phyloP scores from a whole-genome alignment of 1,140 invertebrate genomes.

The Atta texana region DNA sequence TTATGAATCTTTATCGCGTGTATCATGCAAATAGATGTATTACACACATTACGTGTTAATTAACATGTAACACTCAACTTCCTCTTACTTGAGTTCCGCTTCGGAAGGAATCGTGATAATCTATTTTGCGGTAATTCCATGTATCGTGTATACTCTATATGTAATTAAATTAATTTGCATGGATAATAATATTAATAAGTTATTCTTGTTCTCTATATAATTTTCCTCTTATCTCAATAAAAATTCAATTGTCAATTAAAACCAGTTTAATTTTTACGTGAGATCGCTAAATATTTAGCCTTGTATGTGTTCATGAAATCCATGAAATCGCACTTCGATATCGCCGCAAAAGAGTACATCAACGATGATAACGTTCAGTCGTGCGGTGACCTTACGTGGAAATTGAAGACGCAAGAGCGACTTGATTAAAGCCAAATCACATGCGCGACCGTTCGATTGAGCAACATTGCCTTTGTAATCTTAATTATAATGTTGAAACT shows the following conservation, averaged over 20 bases:
- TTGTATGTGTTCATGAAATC: not conserved
- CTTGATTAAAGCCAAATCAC: slow-evolving; percentile 9
- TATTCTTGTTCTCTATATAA: not conserved
- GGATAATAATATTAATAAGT: not conserved
- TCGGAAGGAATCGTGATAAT: slow-evolving; percentile 24
- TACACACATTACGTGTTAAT: slow-evolving; percentile 25
- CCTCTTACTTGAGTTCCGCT: not conserved
- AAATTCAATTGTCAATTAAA: not conserved
- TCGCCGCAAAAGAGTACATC: not conserved
- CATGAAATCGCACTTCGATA: not conserved
- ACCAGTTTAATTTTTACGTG: not conserved
- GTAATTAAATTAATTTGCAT: slow-evolving; percentile 16
- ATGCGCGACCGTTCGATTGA: slow-evolving; percentile 8
- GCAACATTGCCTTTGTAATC: slow-evolving; percentile 8
- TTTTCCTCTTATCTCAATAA: not conserved
- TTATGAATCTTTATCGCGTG: slow-evolving; percentile 39
- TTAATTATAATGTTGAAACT: not conserved
- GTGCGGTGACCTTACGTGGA: slow-evolving; percentile 31
- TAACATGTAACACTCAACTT: slow-evolving; percentile 44
- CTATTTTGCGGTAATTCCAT: not conserved
- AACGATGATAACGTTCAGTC: slow-evolving; percentile 15
- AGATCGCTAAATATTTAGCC: not conserved
- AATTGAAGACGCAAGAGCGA: slow-evolving; percentile 12
- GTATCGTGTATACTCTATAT: not conserved
- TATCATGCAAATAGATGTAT: slow-evolving; percentile 12